Base-by-base conservation (phyloP, 2,888 invertebrate species). In the Melanophora roralis region DNA sequence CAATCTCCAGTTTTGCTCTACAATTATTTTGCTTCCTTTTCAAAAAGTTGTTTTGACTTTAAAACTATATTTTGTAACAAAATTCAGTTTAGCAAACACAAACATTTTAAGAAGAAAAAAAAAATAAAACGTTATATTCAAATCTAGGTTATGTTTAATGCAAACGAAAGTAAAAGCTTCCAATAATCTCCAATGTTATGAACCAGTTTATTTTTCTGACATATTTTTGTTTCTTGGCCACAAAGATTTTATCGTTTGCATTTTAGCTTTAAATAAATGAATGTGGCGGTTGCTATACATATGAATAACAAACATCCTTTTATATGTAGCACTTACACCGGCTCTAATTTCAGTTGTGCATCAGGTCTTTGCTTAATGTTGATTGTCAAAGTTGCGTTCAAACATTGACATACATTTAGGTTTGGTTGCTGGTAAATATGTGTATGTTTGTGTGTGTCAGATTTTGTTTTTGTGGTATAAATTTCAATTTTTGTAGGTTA, bases 301-400 rank as follows among this genome's bases (percentile, higher is more conserved):
- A n/a, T n/a, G n/a, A n/a, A n/a, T n/a, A n/a, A n/a, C n/a, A n/a
- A 53, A 59, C 49, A 62, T 73, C 78, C 72, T 78, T 78, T 73
- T 55, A 40, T 38, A 62, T 27, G 21, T 36, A 12, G 2, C 4
- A 16, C 2, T 21, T 19, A 32, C 43, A 75, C 55, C 55, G 38
- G 62, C 34, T 62, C 62, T 34, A 62, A 51, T 69, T 60, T 59
- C 74, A 60, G 45, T 43, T 62, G 60, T 64, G 55, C 64, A 59
- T 57, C 55, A 75, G 65, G 57, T 32, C 62, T 59, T 32, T 64
- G 60, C 43, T 40, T 1, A 62, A 43, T 38, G 62, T 78, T 79
- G 81, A 81, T 81, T 81, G 81, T 76, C 81, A 79, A 81, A 81
- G 81, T 72, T 81, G 81, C 81, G 81, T 79, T n/a, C n/a, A n/a